Evolutionary conservation across 2,113 vertebrate species (phyloP), one percentile per base, ranked within the genome.

Genomic region (Vulpes ferrilata): DNA sequence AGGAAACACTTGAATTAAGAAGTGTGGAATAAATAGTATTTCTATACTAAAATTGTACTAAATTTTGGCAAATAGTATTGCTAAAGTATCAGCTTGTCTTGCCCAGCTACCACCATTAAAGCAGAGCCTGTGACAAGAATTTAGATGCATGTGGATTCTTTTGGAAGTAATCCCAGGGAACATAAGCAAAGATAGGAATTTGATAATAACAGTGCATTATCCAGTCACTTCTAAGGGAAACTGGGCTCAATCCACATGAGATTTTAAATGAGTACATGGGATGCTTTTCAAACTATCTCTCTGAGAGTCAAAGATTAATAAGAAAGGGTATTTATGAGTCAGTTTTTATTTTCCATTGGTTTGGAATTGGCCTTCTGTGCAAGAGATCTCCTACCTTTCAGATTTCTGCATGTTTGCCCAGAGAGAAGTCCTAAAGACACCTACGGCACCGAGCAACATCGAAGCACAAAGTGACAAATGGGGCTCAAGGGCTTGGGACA

Each of bases 381-480:
- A 65, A 55, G 60, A 23, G 2, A 25, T 6, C 2, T 6, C 11
- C 0, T 7, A 32, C 4, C 59, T 30, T 73, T 89, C 62, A 69
- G 62, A 27, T 6, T 64, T 71, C 3, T 74, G 15, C 10, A 5
- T 88, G 5, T 1, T 10, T 83, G 53, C 2, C 15, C 57, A 15
- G 35, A 62, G 60, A 79, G 59, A n/a, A 55, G 12, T 83, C 35
- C 48, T n/a, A 3, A 11, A 94, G 30, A 53, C 17, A 55, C 5
- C 12, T 3, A 0, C 4, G 32, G 7, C 15, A 38, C 30, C 2
- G 19, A 60, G 32, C 86, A 64, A 43, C 0, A 1, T 11, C 9
- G 7, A 30, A 55, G 2, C 73, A 57, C 35, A 80, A 25, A 23
- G 35, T n/a, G 30, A 73, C 35, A 67, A 10, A 15, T 7, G 65